Percentiles rank a stretch among this genome's conserved stretches.
phyloP scores from a whole-genome alignment of 2,888 invertebrate genomes.

The Polydrusus pterygomalis region DNA sequence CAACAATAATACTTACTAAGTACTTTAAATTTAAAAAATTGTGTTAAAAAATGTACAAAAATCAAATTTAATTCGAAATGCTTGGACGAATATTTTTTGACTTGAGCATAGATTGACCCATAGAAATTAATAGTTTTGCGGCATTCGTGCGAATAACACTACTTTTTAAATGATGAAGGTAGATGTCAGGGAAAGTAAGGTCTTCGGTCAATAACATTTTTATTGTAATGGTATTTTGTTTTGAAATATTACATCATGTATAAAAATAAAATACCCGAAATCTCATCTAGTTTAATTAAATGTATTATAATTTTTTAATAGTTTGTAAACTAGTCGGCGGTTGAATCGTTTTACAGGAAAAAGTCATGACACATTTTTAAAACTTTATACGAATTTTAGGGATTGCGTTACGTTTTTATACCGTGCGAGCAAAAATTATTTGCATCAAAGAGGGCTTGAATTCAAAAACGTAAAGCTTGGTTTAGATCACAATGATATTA shows the following conservation, averaged over 20 bases:
- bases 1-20: too few relatives aligned
- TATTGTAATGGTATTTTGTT: constrained; percentile 15
- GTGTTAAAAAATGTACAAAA: too few relatives aligned
- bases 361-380: background rate
- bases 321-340: background rate
- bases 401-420: too few relatives aligned
- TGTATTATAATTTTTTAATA: background rate
- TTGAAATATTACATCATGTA: constrained; percentile 27
- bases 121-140: constrained; percentile 18
- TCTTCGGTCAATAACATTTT: constrained; percentile 38
- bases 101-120: background rate
- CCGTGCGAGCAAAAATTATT: too few relatives aligned
- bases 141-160: constrained; percentile 14
- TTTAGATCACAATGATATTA: too few relatives aligned
- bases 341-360: background rate
- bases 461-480: too few relatives aligned
- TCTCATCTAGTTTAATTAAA: constrained; percentile 14
- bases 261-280: constrained; percentile 31
- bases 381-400: too few relatives aligned
- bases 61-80: too few relatives aligned
- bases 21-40: too few relatives aligned
- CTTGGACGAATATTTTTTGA: too few relatives aligned
- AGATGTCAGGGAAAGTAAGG: constrained; percentile 37
- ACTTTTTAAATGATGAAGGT: constrained; percentile 37
- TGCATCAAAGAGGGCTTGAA: too few relatives aligned